Conservation (phyloP, 2,888 invertebrate genomes). For the Trypoxylon attenuatum region DNA sequence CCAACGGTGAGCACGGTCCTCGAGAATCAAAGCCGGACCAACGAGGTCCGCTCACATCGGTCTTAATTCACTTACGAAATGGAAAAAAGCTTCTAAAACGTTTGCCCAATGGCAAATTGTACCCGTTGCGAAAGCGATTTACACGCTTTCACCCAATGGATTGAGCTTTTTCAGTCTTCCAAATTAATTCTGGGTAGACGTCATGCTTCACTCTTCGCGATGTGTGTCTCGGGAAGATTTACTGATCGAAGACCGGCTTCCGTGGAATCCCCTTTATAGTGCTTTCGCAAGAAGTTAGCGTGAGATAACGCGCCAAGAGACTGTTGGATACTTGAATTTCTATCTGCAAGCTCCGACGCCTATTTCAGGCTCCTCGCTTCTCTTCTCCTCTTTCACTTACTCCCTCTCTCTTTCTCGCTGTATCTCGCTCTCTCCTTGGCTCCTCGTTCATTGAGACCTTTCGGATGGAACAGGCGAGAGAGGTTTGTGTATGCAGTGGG, state of each 20-base stretch:
- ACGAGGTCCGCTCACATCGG: not conserved
- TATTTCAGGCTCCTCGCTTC: no score
- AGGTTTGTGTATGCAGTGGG: constrained; percentile 19
- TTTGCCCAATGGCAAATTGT: no score
- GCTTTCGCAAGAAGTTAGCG: not conserved
- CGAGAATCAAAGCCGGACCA: not conserved
- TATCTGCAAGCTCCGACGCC: not conserved
- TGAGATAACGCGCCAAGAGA: no score
- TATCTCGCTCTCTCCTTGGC: no score
- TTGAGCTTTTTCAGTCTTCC: not conserved
- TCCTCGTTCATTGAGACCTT: not conserved
- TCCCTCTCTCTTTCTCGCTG: no score
- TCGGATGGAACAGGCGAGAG: no score
- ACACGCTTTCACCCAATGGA: not conserved
- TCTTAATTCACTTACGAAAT: not conserved
- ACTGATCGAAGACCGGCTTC: not conserved
- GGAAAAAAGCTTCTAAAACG: no score
- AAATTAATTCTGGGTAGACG: not conserved
- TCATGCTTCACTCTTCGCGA: no score
- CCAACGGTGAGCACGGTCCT: constrained; percentile 1
- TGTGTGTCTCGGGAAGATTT: not conserved
- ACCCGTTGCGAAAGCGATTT: not conserved
- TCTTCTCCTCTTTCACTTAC: no score
- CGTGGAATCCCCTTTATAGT: not conserved
- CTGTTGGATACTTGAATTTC: no score